Percentiles rank a stretch among this genome's conserved stretches.
phyloP scores from a whole-genome alignment of 2,888 invertebrate genomes.

The Amphiduros pacificus region DNA sequence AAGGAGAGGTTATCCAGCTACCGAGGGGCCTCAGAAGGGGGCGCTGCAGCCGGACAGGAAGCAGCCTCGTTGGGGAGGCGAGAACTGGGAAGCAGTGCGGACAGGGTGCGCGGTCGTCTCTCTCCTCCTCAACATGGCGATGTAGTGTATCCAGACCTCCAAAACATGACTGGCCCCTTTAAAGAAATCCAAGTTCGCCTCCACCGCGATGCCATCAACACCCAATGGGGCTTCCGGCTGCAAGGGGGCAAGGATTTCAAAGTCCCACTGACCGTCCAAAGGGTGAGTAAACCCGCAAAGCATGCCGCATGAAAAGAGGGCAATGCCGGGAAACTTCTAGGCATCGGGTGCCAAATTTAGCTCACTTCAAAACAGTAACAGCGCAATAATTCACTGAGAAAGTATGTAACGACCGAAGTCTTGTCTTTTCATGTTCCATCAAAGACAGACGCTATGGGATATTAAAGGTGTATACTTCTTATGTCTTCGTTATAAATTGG shows the following conservation, averaged over 20 bases:
- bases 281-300: constrained; percentile 56
- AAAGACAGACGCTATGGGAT: no score
- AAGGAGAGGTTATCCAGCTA: no score
- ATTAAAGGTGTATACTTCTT: no score
- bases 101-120: not conserved
- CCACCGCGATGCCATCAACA: constrained; percentile 55
- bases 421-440: no score
- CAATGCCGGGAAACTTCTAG: not conserved
- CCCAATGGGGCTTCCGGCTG: constrained; percentile 59
- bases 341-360: not conserved
- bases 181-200: constrained; percentile 48
- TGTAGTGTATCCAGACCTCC: no score
- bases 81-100: constrained; percentile 4
- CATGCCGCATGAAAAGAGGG: not conserved
- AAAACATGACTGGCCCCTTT: constrained; percentile 22
- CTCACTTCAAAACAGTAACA: no score
- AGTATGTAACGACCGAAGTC: no score
- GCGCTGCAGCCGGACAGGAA: no score
- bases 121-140: not conserved
- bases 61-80: not conserved
- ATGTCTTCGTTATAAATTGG: no score
- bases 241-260: constrained; percentile 59
- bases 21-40: not conserved
- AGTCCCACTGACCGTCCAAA: constrained; percentile 52
- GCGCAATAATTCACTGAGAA: no score